Evolutionary conservation across 2,888 invertebrate species (phyloP).

Genomic region (Stenotaenia linearis): DNA sequence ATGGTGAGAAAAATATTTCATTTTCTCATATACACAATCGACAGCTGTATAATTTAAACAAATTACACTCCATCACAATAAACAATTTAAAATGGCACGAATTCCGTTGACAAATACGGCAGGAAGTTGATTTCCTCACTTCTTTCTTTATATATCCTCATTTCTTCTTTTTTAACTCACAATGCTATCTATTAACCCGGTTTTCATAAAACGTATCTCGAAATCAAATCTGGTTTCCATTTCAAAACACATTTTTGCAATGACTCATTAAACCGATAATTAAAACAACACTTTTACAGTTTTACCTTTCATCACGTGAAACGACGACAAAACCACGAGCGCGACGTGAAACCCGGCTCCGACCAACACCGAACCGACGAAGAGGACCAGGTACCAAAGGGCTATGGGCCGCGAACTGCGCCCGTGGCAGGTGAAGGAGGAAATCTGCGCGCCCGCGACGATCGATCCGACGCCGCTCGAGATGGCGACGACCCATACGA

Average conservation of each 20-base stretch:
- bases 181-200: background rate
- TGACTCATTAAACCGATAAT: background rate
- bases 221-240: background rate
- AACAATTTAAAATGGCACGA: too few species aligned
- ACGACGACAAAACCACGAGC: conserved; percentile 26
- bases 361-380: background rate
- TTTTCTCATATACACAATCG: background rate
- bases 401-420: background rate
- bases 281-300: background rate
- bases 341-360: conserved; percentile 5
- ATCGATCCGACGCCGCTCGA: background rate
- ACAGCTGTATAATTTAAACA: background rate
- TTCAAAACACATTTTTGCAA: background rate
- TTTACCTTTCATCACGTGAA: conserved; percentile 29
- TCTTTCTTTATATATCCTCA: background rate
- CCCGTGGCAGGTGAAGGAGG: conserved; percentile 12
- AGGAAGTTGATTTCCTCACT: background rate
- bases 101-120: background rate
- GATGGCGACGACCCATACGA: conserved; percentile 24
- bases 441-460: background rate
- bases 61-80: background rate
- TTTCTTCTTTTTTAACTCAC: background rate
- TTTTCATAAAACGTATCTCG: background rate
- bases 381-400: background rate
- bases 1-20: background rate